Evolutionary conservation across 2,888 invertebrate species (phyloP).

Genomic region (Apotomis turbidana): DNA sequence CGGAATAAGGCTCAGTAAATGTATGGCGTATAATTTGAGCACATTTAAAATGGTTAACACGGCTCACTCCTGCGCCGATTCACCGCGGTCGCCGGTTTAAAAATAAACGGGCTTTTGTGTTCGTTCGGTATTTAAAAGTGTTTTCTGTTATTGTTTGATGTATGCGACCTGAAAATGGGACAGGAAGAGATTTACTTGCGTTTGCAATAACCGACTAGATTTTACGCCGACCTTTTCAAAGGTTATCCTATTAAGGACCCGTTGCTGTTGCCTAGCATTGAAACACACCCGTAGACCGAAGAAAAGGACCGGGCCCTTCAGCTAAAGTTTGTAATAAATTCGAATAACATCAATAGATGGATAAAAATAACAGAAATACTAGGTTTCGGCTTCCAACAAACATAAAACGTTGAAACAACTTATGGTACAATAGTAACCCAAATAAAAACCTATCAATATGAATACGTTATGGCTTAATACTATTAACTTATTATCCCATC

Average conservation of each 20-base stretch:
- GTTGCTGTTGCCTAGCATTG: too few relatives aligned
- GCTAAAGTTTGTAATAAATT: too few relatives aligned
- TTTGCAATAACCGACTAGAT: background rate
- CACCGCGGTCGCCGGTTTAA: slow-evolving; percentile 26
- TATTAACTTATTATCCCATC: background rate
- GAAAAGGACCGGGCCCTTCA: too few relatives aligned
- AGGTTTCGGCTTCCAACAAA: too few relatives aligned
- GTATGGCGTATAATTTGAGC: slow-evolving; percentile 72
- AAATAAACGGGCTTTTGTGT: slow-evolving; percentile 29
- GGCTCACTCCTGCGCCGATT: slow-evolving; percentile 30
- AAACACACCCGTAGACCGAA: too few relatives aligned
- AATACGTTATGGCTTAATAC: too few relatives aligned
- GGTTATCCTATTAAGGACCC: background rate
- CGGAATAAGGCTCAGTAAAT: slow-evolving; percentile 44
- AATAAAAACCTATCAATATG: background rate
- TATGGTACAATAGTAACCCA: background rate
- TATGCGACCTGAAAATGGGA: background rate
- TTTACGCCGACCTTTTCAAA: background rate
- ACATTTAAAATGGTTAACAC: slow-evolving; percentile 69
- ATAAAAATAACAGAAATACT: too few relatives aligned
- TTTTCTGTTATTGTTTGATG: background rate
- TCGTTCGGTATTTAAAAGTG: background rate
- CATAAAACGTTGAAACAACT: too few relatives aligned
- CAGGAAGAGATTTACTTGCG: background rate
- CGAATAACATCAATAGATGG: too few relatives aligned